Conservation (phyloP, 2,113 vertebrate species). For the Glaucidium brasilianum region DNA sequence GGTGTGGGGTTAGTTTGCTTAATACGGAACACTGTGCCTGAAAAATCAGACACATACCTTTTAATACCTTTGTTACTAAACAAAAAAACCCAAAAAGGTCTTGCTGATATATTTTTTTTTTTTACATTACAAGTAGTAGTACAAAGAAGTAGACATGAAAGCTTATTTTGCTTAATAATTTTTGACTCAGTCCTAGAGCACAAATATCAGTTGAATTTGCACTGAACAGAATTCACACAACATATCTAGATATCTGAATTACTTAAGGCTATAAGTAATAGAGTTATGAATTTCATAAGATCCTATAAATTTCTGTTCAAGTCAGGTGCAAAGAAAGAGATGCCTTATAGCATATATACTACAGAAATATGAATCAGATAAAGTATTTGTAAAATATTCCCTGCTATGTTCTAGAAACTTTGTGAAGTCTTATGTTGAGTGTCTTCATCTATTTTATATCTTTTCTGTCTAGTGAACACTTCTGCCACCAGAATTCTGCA, state of each 20-base stretch:
- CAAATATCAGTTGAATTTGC: neutral
- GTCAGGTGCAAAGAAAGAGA: neutral
- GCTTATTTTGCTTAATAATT: neutral
- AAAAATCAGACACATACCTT: neutral
- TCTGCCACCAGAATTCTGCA: neutral
- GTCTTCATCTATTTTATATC: neutral
- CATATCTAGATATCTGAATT: neutral
- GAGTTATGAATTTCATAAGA: neutral
- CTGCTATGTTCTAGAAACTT: neutral
- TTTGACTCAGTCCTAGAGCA: neutral
- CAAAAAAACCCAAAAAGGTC: neutral
- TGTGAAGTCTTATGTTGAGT: neutral
- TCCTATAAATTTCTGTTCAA: neutral
- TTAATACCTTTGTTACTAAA: neutral
- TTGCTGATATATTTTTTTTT: too few species aligned
- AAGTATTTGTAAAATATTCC: neutral
- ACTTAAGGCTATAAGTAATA: neutral
- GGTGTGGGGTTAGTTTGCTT: neutral
- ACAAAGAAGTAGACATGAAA: neutral
- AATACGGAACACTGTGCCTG: neutral
- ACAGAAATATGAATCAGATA: neutral
- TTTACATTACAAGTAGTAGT: neutral
- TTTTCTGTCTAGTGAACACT: neutral
- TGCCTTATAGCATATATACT: neutral
- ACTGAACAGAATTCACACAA: neutral